Percentiles rank a stretch among this genome's conserved stretches.
These are phyloP conservation scores for Pseudomyrmex flavicornis DNA, from an alignment of 1,140 invertebrate species.

Conservation along the genomic window DNA sequence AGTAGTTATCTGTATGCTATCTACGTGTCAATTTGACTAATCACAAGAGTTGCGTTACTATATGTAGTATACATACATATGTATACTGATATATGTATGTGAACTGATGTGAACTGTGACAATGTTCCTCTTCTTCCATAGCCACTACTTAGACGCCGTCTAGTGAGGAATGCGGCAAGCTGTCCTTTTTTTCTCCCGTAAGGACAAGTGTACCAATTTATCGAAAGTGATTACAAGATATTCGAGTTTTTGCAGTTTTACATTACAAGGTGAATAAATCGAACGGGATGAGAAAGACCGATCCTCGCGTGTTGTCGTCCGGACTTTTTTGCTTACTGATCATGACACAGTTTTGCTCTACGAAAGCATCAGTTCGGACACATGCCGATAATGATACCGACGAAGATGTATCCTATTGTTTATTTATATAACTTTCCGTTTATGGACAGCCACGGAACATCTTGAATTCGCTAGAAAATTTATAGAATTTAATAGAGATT, in stretches of 20 bases:
- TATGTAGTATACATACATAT: too few relatives aligned
- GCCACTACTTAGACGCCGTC: constrained; percentile 63
- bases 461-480: background rate
- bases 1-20: too few relatives aligned
- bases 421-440: constrained; percentile 72
- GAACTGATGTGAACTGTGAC: too few relatives aligned
- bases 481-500: background rate
- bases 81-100: too few relatives aligned
- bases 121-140: too few relatives aligned
- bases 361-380: constrained; percentile 19
- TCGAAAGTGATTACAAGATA: constrained; percentile 81
- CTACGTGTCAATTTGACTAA: too few relatives aligned
- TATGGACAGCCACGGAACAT: background rate
- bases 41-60: too few relatives aligned
- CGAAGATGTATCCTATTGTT: constrained; percentile 74
- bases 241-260: constrained; percentile 71
- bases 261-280: constrained; percentile 78
- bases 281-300: background rate
- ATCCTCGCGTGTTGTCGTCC: too few relatives aligned
- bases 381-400: constrained; percentile 33
- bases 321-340: too few relatives aligned
- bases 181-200: constrained; percentile 82
- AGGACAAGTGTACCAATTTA: constrained; percentile 83
- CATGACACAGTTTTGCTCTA: background rate
- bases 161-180: constrained; percentile 81